Conservation (phyloP, 2,113 vertebrate genomes). For the Morphnarchus princeps region DNA sequence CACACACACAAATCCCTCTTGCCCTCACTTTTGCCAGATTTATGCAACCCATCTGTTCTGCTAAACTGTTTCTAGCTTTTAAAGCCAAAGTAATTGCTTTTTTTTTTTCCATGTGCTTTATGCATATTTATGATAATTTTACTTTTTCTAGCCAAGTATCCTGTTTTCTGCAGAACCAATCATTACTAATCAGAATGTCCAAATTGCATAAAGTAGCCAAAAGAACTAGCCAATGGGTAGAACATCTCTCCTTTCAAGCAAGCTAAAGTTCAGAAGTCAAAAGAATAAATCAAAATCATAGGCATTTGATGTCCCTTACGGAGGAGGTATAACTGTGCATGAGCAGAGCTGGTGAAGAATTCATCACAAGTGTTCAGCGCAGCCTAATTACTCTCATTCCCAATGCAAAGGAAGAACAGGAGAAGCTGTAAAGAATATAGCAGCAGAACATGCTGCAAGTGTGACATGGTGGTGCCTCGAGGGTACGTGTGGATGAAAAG, state of each 20-base stretch:
- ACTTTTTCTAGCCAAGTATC: not conserved
- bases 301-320: not conserved
- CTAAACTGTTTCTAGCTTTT: constrained; percentile 3
- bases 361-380: not conserved
- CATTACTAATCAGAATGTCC: not conserved
- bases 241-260: not conserved
- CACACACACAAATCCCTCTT: not conserved
- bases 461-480: not conserved
- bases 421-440: not conserved
- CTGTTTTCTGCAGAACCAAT: not conserved
- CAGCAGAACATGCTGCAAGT: accelerated
- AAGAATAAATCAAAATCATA: not conserved
- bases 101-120: not conserved
- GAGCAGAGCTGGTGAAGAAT: not conserved
- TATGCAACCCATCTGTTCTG: constrained; percentile 34
- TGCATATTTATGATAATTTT: not conserved
- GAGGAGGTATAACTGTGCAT: not conserved
- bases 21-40: constrained; percentile 28
- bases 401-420: not conserved
- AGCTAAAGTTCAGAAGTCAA: not conserved
- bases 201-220: not conserved
- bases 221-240: not conserved
- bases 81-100: not conserved
- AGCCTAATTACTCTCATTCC: not conserved
- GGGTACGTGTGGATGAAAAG: accelerated